Conservation (phyloP, 1,140 invertebrate species). For the Pseudomyrmex cubaensis region DNA sequence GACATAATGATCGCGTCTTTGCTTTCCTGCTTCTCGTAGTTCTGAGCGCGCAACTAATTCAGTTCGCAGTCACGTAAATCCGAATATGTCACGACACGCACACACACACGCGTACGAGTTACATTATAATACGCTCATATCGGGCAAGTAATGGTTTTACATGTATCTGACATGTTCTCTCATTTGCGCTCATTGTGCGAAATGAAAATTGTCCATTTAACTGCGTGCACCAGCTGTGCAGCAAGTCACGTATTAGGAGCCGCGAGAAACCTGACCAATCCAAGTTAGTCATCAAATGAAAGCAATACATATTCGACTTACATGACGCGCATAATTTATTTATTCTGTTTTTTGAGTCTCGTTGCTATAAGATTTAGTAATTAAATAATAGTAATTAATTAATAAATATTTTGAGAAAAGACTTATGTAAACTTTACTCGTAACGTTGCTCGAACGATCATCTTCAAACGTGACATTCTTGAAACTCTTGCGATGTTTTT, state of each 20-base stretch:
- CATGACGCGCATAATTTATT: background rate
- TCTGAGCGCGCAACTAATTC: conserved; percentile 42
- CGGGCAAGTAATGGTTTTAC: conserved; percentile 23
- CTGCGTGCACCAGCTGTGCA: background rate
- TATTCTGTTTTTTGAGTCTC: too few species aligned
- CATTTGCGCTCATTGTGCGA: conserved; percentile 45
- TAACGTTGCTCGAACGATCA: too few species aligned
- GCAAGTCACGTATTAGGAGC: conserved; percentile 28
- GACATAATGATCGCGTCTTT: conserved; percentile 56
- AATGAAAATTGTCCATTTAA: conserved; percentile 38
- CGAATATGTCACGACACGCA: conserved; percentile 36
- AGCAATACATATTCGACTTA: background rate
- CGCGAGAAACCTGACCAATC: conserved; percentile 1
- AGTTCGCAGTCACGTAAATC: conserved; percentile 41
- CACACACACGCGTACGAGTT: background rate
- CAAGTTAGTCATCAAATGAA: background rate
- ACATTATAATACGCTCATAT: conserved; percentile 32
- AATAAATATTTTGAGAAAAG: too few species aligned
- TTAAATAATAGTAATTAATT: too few species aligned
- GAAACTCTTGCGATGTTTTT: too few species aligned
- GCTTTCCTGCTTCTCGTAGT: background rate
- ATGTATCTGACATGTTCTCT: conserved; percentile 35
- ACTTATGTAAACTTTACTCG: too few species aligned
- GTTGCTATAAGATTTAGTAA: too few species aligned
- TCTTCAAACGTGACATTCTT: too few species aligned